phyloP scores from a whole-genome alignment of 2,888 invertebrate genomes.

The Lysandra coridon region DNA sequence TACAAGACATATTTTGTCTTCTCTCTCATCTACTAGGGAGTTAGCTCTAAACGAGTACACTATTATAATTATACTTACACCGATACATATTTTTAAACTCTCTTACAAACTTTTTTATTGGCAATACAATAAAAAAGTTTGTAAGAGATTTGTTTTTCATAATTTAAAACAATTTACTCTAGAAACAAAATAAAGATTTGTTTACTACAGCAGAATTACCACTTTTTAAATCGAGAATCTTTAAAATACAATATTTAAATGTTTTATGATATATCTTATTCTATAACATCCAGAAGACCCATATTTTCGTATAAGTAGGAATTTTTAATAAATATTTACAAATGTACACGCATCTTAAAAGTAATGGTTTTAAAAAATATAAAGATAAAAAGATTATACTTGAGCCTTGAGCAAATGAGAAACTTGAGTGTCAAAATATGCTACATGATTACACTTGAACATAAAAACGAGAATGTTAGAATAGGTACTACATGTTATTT shows the following conservation, averaged over 20 bases:
- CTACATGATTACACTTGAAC: not conserved
- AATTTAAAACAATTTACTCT: not conserved
- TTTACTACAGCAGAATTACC: not conserved
- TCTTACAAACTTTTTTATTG: not conserved
- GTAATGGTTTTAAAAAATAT: not conserved
- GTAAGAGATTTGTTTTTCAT: not conserved
- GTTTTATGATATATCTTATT: not conserved
- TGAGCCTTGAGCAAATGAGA: slow-evolving; percentile 27
- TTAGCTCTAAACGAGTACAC: not conserved
- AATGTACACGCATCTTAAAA: slow-evolving; percentile 1
- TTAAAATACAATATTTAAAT: not conserved
- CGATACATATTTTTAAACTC: not conserved
- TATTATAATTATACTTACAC: not conserved
- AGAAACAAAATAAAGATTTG: not conserved
- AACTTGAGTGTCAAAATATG: slow-evolving; percentile 10
- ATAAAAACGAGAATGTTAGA: not conserved
- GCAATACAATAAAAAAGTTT: slow-evolving; percentile 16
- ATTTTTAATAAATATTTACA: slow-evolving; percentile 8
- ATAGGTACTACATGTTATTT: not conserved
- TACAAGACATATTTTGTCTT: not conserved
- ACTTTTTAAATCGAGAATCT: not conserved
- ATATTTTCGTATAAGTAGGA: not conserved
- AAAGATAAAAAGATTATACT: not conserved
- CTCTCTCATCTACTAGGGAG: not conserved
- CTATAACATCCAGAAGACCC: not conserved